Evolutionary conservation across 2,888 invertebrate genomes (phyloP), one percentile per base, ranked within the genome.

Genomic region (Pristionchus arcanus): DNA sequence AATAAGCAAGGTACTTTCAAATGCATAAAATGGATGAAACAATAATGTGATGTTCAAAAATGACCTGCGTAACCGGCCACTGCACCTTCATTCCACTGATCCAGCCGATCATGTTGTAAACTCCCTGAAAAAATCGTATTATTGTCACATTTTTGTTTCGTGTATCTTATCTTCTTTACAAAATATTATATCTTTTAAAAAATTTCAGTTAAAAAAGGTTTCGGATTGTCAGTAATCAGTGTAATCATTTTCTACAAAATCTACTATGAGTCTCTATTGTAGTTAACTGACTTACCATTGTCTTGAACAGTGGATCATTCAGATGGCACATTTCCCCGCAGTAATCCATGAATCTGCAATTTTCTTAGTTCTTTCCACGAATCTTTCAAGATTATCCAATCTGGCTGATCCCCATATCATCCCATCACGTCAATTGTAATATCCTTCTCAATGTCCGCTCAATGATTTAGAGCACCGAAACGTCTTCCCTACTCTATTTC

Each of bases 241-340:
- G n/a, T n/a, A n/a, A n/a, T n/a, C n/a, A n/a, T n/a, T n/a, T n/a
- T n/a, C n/a, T n/a, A n/a, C n/a, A n/a, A n/a, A n/a, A n/a, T n/a
- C n/a, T n/a, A n/a, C n/a, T n/a, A n/a, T n/a, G n/a, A n/a, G n/a
- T n/a, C n/a, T n/a, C n/a, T n/a, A n/a, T n/a, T n/a, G n/a, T n/a
- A n/a, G n/a, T n/a, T n/a, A n/a, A n/a, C n/a, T n/a, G n/a, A n/a
- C n/a, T n/a, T n/a, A 92, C 92, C 53, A 77, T 90, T 9, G 92
- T 92, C 49, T 90, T 92, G 87, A 92, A 92, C 1, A 92, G 89
- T 15, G 92, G 87, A 34, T 92, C 91, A 74, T 93, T 93, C 81
- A 93, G 90, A 83, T 91, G 88, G 88, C 93, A 93, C 87, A 91
- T 92, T 2, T 90, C 42, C 13, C 90, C 92, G 74, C 93, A 93